These are phyloP conservation scores for Isaurus tuberculatus DNA, from an alignment of 92 coral and sea anemone species.

Conservation along the genomic window DNA sequence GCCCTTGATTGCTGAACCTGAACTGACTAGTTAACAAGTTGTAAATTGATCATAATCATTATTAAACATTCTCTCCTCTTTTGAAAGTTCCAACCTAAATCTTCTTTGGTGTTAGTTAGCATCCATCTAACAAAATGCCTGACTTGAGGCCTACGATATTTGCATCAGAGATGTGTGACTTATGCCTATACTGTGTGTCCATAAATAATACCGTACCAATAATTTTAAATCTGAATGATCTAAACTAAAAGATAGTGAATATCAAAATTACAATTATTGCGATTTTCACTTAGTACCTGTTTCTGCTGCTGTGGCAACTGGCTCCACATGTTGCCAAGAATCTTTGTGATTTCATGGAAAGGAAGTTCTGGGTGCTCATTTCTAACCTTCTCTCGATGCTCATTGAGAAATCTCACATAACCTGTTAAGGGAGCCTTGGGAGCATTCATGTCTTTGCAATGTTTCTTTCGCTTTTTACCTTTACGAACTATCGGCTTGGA, in stretches of 20 bases:
- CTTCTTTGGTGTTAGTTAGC: no score
- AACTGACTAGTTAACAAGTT: no score
- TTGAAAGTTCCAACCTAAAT: no score
- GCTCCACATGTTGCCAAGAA: slow-evolving; percentile 98
- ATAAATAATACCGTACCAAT: no score
- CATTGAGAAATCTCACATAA: slow-evolving; percentile 95
- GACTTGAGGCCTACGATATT: no score
- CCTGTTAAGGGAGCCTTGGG: slow-evolving; percentile 99
- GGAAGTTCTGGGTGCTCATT: slow-evolving; percentile 96
- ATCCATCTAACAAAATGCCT: no score
- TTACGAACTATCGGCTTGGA: slow-evolving; percentile 67
- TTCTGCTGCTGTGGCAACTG: slow-evolving; percentile 91
- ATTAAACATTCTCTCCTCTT: no score
- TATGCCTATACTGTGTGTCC: no score
- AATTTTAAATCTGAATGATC: no score
- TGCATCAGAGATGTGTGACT: no score
- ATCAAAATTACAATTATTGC: neutral
- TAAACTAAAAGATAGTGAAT: neutral
- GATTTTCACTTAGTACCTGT: slow-evolving; percentile 67
- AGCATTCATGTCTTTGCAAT: slow-evolving; percentile 91
- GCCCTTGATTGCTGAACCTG: no score
- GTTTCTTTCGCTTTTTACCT: slow-evolving; percentile 95
- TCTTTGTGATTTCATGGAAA: slow-evolving; percentile 97
- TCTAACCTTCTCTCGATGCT: slow-evolving; percentile 92
- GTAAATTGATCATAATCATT: no score